Percentiles rank a stretch among this genome's conserved stretches.
Conservation (phyloP, 2,113 vertebrate species). For the Fulmarus glacialis region DNA sequence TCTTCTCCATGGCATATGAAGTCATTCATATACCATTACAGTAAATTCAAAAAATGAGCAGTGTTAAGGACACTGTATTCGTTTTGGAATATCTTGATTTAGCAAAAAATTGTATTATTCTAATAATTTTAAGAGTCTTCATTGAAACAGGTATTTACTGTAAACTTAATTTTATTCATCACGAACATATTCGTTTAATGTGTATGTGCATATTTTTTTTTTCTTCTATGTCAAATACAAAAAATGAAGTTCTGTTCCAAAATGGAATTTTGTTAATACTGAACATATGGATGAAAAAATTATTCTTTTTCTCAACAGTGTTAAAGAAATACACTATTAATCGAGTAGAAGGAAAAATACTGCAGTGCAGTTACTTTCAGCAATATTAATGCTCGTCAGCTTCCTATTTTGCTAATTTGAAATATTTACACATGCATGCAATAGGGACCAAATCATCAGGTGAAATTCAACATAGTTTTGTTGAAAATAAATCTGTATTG, state of each 20-base stretch:
- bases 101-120: background rate
- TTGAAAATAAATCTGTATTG: background rate
- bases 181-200: background rate
- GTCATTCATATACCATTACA: background rate
- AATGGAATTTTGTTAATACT: slow-evolving; percentile 46
- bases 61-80: background rate
- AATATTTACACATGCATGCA: background rate
- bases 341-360: slow-evolving; percentile 11
- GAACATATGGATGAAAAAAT: slow-evolving; percentile 12
- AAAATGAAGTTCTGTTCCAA: background rate
- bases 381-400: background rate
- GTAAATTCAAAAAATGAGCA: background rate
- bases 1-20: background rate
- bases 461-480: background rate
- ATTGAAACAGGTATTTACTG: background rate
- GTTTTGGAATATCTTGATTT: background rate
- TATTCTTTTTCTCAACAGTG: slow-evolving; percentile 45
- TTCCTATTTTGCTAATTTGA: slow-evolving; percentile 4
- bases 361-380: slow-evolving; percentile 44
- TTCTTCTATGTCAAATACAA: slow-evolving; percentile 7
- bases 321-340: slow-evolving; percentile 58
- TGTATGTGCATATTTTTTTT: slow-evolving; percentile 11
- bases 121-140: background rate
- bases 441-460: background rate
- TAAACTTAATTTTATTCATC: background rate